Evolutionary conservation across 2,888 invertebrate species (phyloP).

Genomic region (Acanthoscelides obtectus): DNA sequence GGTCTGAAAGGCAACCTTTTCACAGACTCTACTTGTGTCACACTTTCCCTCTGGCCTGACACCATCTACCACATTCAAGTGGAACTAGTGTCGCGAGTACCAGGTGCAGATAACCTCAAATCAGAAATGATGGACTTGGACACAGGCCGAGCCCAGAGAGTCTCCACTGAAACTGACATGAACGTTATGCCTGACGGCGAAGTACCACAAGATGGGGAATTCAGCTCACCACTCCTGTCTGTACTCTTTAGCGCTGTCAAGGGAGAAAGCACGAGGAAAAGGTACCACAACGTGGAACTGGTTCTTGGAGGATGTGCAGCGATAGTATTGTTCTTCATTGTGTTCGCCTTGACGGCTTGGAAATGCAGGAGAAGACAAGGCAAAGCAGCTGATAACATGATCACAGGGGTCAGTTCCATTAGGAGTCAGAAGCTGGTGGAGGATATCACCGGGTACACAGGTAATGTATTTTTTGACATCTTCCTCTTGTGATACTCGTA

Average conservation of each 20-base stretch:
- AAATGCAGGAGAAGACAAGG: slow-evolving; percentile 57
- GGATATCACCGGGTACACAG: slow-evolving; percentile 48
- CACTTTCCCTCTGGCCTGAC: slow-evolving; percentile 75
- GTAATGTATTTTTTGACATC: slow-evolving; percentile 17
- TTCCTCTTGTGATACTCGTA: neutral
- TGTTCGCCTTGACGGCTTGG: slow-evolving; percentile 54
- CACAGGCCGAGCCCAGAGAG: slow-evolving; percentile 59
- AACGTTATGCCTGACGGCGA: slow-evolving; percentile 49
- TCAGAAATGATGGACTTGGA: slow-evolving; percentile 64
- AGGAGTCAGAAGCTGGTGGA: slow-evolving; percentile 59
- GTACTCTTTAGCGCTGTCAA: slow-evolving; percentile 60
- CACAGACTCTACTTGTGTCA: slow-evolving; percentile 75
- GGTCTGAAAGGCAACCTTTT: slow-evolving; percentile 77
- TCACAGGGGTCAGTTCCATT: slow-evolving; percentile 57
- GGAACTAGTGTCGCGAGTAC: slow-evolving; percentile 57
- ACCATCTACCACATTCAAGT: slow-evolving; percentile 79
- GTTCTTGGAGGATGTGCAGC: slow-evolving; percentile 59
- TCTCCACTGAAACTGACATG: slow-evolving; percentile 60
- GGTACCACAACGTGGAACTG: slow-evolving; percentile 54
- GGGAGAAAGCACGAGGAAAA: slow-evolving; percentile 54
- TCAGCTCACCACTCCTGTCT: slow-evolving; percentile 53
- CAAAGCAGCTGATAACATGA: slow-evolving; percentile 51
- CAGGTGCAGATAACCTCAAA: slow-evolving; percentile 58
- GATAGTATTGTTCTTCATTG: slow-evolving; percentile 47
- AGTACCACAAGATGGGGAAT: slow-evolving; percentile 45